These are phyloP conservation scores for Rutpela maculata DNA, from an alignment of 2,888 invertebrate genomes.

Conservation along the genomic window DNA sequence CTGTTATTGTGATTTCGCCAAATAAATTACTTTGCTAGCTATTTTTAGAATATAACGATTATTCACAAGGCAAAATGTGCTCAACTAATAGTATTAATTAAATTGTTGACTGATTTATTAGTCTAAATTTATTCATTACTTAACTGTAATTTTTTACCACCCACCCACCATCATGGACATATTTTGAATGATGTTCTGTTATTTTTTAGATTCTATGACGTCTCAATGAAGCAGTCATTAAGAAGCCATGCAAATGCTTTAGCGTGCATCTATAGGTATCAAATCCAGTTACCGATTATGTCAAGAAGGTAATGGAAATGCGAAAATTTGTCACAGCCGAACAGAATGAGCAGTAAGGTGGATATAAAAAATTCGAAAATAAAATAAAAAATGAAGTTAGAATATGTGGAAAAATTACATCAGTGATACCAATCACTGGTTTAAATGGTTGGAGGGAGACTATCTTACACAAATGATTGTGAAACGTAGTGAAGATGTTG, in stretches of 20 bases:
- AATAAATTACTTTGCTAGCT: too few relatives aligned
- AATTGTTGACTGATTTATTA: too few relatives aligned
- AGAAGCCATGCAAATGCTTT: neutral
- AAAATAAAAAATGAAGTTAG: constrained; percentile 57
- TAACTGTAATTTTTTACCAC: too few relatives aligned
- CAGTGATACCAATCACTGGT: constrained; percentile 64
- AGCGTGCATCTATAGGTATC: neutral
- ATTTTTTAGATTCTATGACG: constrained; percentile 4
- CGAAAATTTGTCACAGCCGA: neutral
- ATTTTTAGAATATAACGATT: too few relatives aligned
- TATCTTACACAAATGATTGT: constrained; percentile 59
- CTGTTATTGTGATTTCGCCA: too few relatives aligned
- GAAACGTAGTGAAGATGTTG: constrained; percentile 76
- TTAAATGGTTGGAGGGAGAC: constrained; percentile 57
- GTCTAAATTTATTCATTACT: too few relatives aligned
- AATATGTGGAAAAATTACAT: constrained; percentile 67
- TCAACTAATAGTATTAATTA: too few relatives aligned
- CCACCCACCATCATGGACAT: too few relatives aligned
- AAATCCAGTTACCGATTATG: neutral
- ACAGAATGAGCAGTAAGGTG: constrained; percentile 51
- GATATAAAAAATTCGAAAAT: constrained; percentile 58
- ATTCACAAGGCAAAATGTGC: too few relatives aligned
- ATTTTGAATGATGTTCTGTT: neutral
- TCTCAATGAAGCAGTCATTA: constrained; percentile 16
- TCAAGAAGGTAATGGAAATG: constrained; percentile 15